Evolutionary conservation across 53 echinoderm and acorn worm genomes (phyloP), one percentile per base, ranked within the genome.

Genomic region (Zoroaster sp.): DNA sequence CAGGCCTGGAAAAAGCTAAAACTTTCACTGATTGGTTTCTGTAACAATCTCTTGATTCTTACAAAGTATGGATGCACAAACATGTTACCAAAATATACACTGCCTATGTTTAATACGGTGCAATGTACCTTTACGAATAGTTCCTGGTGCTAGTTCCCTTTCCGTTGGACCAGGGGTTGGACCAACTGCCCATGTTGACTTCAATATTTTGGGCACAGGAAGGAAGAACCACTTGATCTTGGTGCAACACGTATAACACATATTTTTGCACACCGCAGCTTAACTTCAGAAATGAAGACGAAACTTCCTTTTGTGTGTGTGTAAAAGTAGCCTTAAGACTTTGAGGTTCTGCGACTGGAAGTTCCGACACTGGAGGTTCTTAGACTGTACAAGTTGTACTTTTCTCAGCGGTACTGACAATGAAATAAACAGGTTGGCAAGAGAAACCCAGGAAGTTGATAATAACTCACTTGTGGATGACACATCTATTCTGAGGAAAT

Each of bases 181-280:
- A 10, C 18, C 37, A 8, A 23, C 36, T 7, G 38, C 25, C 3
- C 9, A 20, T 21, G 25, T 40, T 25, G 42, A 41, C 2, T 23
- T 65, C 59, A 55, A 65, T n/a, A 55, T 37, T 63, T 79, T 63
- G 37, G 55, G 59, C 65, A 55, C 38, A 79, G 79, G 59, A 79
- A 55, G 79, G 38, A 55, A 54, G 21, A 79, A 34, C 59, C 59
- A 52, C 63, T 38, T 79, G 79, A 20, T 59, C 63, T 59, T 59
- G 63, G 63, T 59, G 7, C 21, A 59, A 59, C 63, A 59, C 63
- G 28, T 59, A 25, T 59, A 21, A n/a, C n/a, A 28, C 21, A 59
- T 28, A 59, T 59, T 59, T 59, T 59, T 11, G 28, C 2, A 59
- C 21, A 28, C 63, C 25, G 2, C 63, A 59, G 28, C 63, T 28